phyloP scores from a whole-genome alignment of 2,797 vertebrate species.

The Meda fulgida region DNA sequence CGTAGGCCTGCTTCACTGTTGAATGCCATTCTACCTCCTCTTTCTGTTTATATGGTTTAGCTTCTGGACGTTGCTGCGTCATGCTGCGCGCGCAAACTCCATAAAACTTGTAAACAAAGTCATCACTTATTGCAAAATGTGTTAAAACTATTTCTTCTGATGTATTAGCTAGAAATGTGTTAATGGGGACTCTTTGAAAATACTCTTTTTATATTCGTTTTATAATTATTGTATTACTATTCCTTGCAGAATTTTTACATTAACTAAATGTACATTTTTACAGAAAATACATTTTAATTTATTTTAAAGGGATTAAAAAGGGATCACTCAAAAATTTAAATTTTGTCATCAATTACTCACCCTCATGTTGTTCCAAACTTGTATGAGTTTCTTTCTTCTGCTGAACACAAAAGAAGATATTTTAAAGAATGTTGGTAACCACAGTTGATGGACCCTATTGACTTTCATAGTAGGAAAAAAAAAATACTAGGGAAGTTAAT shows the following conservation, averaged over 20 bases:
- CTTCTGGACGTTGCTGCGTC: background rate
- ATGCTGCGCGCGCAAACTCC: background rate
- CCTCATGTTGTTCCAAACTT: too few species aligned
- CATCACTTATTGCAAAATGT: background rate
- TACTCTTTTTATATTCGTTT: background rate
- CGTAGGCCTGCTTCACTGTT: rapidly evolving
- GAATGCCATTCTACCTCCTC: background rate
- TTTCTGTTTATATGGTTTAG: conserved; percentile 12
- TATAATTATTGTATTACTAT: background rate
- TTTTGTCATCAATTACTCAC: too few species aligned
- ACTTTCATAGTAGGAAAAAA: too few species aligned
- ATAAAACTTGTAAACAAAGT: background rate
- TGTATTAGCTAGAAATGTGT: background rate
- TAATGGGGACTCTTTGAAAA: background rate
- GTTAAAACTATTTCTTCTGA: background rate
- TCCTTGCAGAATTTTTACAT: background rate
- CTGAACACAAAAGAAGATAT: too few species aligned
- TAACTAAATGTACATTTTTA: background rate
- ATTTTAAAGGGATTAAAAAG: too few species aligned
- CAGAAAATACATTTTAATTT: too few species aligned
- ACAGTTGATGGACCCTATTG: too few species aligned
- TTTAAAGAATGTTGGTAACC: too few species aligned
- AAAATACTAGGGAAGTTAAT: too few species aligned
- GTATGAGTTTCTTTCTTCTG: too few species aligned
- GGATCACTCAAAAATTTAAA: too few species aligned